Percentiles rank a stretch among this genome's conserved stretches.
Conservation (phyloP, 2,888 invertebrate genomes). For the Tipula unca region DNA sequence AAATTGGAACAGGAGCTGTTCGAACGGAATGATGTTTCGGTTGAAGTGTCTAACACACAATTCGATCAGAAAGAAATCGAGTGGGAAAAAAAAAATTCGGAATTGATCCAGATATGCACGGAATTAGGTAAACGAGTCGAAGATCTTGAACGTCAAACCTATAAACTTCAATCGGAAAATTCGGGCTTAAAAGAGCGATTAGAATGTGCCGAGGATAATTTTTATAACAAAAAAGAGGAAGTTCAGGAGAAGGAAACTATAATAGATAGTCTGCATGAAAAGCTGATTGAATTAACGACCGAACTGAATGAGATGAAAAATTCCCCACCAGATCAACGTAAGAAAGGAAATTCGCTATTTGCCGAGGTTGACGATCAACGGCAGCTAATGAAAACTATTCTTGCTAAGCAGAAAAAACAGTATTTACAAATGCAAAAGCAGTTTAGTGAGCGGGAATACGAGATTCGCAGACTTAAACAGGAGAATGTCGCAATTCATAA, state of each 20-base stretch:
- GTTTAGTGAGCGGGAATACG: conserved; percentile 36
- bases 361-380: conserved; percentile 58
- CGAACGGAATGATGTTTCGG: background rate
- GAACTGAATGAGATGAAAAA: conserved; percentile 34
- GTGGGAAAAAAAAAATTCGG: conserved; percentile 33
- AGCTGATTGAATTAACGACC: conserved; percentile 36
- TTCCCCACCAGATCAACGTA: conserved; percentile 34
- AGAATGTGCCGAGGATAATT: conserved; percentile 36
- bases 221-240: conserved; percentile 36
- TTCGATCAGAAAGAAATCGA: conserved; percentile 23
- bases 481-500: conserved; percentile 39
- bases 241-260: conserved; percentile 36
- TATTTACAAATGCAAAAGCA: conserved; percentile 44
- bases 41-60: background rate
- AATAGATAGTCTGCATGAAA: conserved; percentile 38
- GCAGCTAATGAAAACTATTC: conserved; percentile 51
- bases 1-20: conserved; percentile 20
- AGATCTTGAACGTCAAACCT: conserved; percentile 31
- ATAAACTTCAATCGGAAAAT: conserved; percentile 23
- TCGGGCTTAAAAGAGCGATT: conserved; percentile 35
- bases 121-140: conserved; percentile 34
- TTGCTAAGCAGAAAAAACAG: conserved; percentile 51
- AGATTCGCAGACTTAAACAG: conserved; percentile 38
- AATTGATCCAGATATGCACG: conserved; percentile 19
- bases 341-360: conserved; percentile 55